A percentile compares a stretch with the other conserved stretches of the same genome.
phyloP scores from a whole-genome alignment of 2,797 vertebrate species.

The Brachymystax lenok region DNA sequence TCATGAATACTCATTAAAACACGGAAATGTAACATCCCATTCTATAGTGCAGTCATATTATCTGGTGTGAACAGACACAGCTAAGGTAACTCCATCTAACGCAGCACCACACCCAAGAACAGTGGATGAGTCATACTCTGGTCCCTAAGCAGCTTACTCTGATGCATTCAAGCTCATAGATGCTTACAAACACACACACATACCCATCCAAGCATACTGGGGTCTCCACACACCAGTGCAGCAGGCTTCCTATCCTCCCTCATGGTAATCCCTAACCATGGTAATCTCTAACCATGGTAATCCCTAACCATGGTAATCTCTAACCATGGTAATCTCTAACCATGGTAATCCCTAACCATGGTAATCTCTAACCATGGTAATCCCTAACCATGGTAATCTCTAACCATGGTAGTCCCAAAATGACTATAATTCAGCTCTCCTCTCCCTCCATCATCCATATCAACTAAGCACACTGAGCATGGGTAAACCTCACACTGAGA shows the following conservation, averaged over 20 bases:
- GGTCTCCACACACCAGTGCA: constrained; percentile 33
- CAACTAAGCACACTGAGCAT: neutral
- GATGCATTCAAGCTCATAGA: constrained; percentile 68
- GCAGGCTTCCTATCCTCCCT: constrained; percentile 22
- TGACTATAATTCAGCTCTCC: neutral
- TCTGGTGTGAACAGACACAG: constrained; percentile 8
- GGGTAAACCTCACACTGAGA: too few relatives aligned
- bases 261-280: constrained; percentile 12
- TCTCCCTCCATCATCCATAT: neutral
- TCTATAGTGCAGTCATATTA: neutral
- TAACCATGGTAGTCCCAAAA: constrained; percentile 22
- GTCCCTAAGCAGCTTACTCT: constrained; percentile 74
- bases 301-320: neutral
- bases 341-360: constrained; percentile 9
- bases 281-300: neutral
- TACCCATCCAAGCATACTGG: constrained; percentile 27
- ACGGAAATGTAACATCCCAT: neutral
- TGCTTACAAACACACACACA: constrained; percentile 37
- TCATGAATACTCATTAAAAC: neutral
- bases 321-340: neutral
- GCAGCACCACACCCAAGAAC: constrained; percentile 56
- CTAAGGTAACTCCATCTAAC: constrained; percentile 55
- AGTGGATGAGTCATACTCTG: constrained; percentile 78
- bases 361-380: too few relatives aligned
- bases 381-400: neutral